These are phyloP conservation scores for Ardeotis arabs DNA, from an alignment of 2,113 vertebrate genomes.

Conservation along the genomic window DNA sequence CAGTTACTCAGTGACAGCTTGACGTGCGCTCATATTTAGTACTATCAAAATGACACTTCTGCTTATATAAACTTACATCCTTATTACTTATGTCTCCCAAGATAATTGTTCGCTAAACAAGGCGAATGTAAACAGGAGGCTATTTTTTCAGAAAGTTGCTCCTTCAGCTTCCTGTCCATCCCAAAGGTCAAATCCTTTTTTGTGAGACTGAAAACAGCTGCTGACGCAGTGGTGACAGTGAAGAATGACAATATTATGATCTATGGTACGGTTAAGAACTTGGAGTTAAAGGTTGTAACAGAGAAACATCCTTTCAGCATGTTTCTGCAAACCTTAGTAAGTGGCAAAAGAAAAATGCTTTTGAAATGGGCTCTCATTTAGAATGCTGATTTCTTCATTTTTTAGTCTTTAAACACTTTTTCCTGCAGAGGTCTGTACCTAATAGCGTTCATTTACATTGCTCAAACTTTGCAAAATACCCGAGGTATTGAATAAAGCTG, in stretches of 20 bases:
- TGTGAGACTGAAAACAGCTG: conserved; percentile 39
- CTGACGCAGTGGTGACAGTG: conserved; percentile 46
- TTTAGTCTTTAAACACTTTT: neutral
- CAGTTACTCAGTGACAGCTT: neutral
- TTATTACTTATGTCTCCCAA: conserved; percentile 62
- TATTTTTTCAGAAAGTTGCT: conserved; percentile 48
- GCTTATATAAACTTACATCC: conserved; percentile 52
- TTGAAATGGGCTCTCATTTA: neutral
- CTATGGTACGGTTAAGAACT: conserved; percentile 35
- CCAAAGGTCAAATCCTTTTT: conserved; percentile 51
- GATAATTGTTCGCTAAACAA: conserved; percentile 59
- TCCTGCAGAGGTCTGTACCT: neutral
- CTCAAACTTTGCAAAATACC: neutral
- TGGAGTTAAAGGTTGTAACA: conserved; percentile 14
- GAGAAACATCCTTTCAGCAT: conserved; percentile 60
- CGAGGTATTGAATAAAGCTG: neutral
- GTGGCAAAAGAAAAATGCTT: conserved; percentile 3
- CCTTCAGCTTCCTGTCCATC: conserved; percentile 57
- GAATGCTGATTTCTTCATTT: neutral
- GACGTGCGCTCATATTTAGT: conserved; percentile 12
- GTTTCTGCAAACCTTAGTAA: conserved; percentile 47
- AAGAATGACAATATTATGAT: conserved; percentile 49
- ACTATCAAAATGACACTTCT: conserved; percentile 55
- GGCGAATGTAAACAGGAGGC: conserved; percentile 56
- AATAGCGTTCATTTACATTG: neutral